These are phyloP conservation scores for Upupa epops DNA, from an alignment of 2,113 vertebrate species.

Conservation along the genomic window DNA sequence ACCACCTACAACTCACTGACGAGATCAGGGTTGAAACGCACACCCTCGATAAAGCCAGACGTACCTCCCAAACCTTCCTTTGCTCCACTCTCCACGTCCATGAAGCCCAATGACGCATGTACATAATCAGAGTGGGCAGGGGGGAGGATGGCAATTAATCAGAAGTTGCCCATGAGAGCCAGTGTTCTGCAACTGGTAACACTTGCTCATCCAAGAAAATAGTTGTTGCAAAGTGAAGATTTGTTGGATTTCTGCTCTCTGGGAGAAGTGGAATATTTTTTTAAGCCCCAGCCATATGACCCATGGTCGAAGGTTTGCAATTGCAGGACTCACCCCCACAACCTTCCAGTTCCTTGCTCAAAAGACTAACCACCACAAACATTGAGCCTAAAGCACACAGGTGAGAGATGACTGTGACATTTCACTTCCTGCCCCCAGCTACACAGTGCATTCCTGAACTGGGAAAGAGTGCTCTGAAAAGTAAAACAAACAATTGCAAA, in stretches of 20 bases:
- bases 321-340: conserved; percentile 67
- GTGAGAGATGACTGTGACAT: conserved; percentile 71
- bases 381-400: conserved; percentile 89
- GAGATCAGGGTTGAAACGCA: conserved; percentile 88
- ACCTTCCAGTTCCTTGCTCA: conserved; percentile 64
- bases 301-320: conserved; percentile 74
- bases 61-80: conserved; percentile 96
- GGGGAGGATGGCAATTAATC: conserved; percentile 76
- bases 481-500: conserved; percentile 54
- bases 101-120: conserved; percentile 91
- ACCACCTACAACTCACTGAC: conserved; percentile 91
- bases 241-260: conserved; percentile 75
- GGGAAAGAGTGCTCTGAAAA: conserved; percentile 62
- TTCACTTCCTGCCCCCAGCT: conserved; percentile 64
- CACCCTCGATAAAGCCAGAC: conserved; percentile 90
- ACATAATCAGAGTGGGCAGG: conserved; percentile 86
- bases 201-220: conserved; percentile 67
- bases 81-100: conserved; percentile 88
- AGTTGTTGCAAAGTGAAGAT: conserved; percentile 78
- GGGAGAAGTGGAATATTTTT: conserved; percentile 81
- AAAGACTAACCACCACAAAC: conserved; percentile 73
- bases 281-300: conserved; percentile 68
- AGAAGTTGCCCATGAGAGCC: conserved; percentile 78
- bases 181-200: conserved; percentile 80
- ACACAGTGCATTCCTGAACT: conserved; percentile 57